phyloP scores from a whole-genome alignment of 2,888 invertebrate genomes.

The Macrophya alboannulata region DNA sequence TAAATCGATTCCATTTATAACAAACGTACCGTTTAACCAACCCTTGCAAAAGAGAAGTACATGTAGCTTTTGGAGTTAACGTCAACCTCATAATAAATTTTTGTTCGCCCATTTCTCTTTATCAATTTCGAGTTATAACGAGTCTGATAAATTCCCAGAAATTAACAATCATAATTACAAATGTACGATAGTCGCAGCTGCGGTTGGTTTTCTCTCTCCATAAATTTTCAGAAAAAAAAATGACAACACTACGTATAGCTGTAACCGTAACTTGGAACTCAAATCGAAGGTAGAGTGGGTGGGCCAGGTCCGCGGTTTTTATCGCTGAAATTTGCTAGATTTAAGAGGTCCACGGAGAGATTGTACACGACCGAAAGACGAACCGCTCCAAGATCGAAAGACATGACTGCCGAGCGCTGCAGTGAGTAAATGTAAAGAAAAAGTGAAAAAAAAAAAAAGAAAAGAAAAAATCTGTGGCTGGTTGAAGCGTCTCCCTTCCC shows the following conservation, averaged over 20 bases:
- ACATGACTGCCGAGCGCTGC: not conserved
- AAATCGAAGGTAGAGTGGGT: conserved; percentile 22
- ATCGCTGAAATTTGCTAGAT: conserved; percentile 47
- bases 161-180: not conserved
- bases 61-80: not conserved
- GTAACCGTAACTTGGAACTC: not conserved
- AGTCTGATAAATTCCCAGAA: not conserved
- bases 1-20: conserved; percentile 9
- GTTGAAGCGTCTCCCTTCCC: not conserved
- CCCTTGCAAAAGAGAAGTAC: not conserved
- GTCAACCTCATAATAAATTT: not conserved
- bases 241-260: not conserved
- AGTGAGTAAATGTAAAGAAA: conserved; percentile 5
- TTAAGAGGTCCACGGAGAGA: conserved; percentile 38
- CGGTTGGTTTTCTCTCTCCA: not conserved
- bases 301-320: conserved; percentile 32
- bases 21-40: conserved; percentile 31
- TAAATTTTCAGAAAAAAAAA: not conserved
- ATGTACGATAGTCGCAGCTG: not conserved
- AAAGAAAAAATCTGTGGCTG: not conserved
- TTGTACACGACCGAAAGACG: conserved; percentile 30
- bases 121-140: not conserved
- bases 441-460: not conserved
- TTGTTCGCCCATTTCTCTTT: not conserved
- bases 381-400: conserved; percentile 1